Evolutionary conservation across 2,113 vertebrate species (phyloP).

Genomic region (Dissostichus mawsoni): DNA sequence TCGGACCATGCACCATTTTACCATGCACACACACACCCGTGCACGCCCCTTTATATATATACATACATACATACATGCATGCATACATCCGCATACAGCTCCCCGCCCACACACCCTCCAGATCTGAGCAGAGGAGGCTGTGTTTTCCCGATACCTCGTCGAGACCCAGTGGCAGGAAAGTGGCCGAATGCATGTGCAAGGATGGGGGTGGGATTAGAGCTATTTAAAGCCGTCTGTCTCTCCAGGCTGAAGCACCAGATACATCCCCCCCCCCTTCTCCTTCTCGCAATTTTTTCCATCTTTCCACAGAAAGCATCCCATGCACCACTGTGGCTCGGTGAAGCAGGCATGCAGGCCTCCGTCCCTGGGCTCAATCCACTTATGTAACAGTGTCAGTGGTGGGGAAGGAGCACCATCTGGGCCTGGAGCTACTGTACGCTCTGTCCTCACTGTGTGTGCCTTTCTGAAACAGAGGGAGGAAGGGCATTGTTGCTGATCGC

Average conservation of each 20-base stretch:
- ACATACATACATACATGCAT: not conserved
- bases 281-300: slow-evolving; percentile 31
- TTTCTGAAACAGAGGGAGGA: slow-evolving; percentile 29
- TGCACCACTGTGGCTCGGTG: slow-evolving; percentile 41
- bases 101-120: slow-evolving; percentile 38
- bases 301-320: slow-evolving; percentile 61
- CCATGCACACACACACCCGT: no score
- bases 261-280: slow-evolving; percentile 18
- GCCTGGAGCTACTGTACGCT: slow-evolving; percentile 69
- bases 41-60: no score
- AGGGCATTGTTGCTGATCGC: slow-evolving; percentile 10
- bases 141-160: slow-evolving; percentile 53
- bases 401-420: slow-evolving; percentile 76
- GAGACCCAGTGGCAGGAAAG: slow-evolving; percentile 69
- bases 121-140: slow-evolving; percentile 22
- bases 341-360: slow-evolving; percentile 61
- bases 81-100: slow-evolving; percentile 22
- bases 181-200: slow-evolving; percentile 65
- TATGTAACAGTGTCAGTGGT: slow-evolving; percentile 76
- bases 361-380: slow-evolving; percentile 68
- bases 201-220: slow-evolving; percentile 75
- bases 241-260: slow-evolving; percentile 63
- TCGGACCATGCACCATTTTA: no score
- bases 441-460: slow-evolving; percentile 49
- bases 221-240: slow-evolving; percentile 82